A percentile compares a stretch with the other conserved stretches of the same genome.
These are phyloP conservation scores for Microdon myrmicae DNA, from an alignment of 2,888 invertebrate genomes.

Conservation along the genomic window DNA sequence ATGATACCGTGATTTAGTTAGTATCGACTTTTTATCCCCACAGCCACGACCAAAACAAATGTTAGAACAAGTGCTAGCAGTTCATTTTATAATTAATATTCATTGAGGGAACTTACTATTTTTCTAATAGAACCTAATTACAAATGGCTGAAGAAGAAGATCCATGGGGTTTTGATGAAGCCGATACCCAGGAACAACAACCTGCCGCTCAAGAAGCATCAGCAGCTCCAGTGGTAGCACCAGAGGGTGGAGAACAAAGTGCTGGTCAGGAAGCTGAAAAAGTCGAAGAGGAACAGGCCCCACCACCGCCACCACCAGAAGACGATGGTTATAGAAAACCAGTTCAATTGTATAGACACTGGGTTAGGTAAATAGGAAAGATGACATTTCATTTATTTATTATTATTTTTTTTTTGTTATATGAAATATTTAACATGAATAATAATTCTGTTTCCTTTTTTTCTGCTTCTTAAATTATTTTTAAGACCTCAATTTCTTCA, in stretches of 20 bases:
- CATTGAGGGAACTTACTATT: neutral
- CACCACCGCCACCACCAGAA: constrained; percentile 67
- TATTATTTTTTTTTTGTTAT: constrained; percentile 1
- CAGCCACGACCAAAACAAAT: constrained; percentile 29
- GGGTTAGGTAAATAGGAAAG: constrained; percentile 74
- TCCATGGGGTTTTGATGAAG: constrained; percentile 70
- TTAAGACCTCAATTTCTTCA: constrained; percentile 81
- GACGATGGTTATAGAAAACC: constrained; percentile 74
- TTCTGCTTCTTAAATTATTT: constrained; percentile 27
- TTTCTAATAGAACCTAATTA: constrained; percentile 15
- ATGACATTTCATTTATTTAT: constrained; percentile 4
- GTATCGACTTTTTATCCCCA: constrained; percentile 41
- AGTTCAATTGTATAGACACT: constrained; percentile 79
- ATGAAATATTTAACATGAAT: too few relatives aligned
- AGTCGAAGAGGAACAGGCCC: constrained; percentile 67
- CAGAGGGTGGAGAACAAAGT: constrained; percentile 55
- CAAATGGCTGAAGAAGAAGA: constrained; percentile 69
- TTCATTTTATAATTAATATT: neutral
- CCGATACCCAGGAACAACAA: constrained; percentile 55
- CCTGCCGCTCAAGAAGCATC: constrained; percentile 43
- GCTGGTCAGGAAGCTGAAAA: constrained; percentile 62
- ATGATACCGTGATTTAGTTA: constrained; percentile 27
- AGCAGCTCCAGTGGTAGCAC: constrained; percentile 55
- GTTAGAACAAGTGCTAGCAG: neutral
- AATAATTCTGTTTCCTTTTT: neutral